Conservation (phyloP, 2,888 invertebrate genomes). For the Ceratothoa steindachneri region DNA sequence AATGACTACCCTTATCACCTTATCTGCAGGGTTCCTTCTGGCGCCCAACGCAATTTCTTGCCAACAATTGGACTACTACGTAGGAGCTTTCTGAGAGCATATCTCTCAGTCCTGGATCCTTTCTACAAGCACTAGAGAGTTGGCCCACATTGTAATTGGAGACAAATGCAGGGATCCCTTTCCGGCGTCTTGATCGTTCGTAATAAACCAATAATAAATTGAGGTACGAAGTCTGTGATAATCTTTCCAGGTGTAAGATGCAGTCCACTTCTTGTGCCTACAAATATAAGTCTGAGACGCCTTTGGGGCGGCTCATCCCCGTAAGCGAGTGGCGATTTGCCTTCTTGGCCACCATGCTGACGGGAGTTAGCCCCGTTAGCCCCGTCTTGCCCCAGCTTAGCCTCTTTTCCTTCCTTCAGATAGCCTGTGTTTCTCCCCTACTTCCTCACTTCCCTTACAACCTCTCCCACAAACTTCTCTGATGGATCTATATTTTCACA, state of each 20-base stretch:
- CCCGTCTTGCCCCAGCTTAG: too few relatives aligned
- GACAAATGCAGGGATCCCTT: too few relatives aligned
- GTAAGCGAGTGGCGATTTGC: too few relatives aligned
- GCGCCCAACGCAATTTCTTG: slow-evolving; percentile 27
- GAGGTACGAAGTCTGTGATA: background rate
- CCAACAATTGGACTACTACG: slow-evolving; percentile 36
- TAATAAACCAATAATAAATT: background rate
- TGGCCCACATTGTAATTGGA: background rate
- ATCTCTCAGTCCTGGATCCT: background rate
- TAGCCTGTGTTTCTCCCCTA: too few relatives aligned
- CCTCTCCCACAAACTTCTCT: too few relatives aligned
- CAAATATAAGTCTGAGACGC: background rate
- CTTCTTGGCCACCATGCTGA: too few relatives aligned
- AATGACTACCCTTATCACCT: background rate
- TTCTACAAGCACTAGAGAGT: background rate
- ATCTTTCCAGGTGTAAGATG: background rate
- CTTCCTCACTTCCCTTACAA: too few relatives aligned
- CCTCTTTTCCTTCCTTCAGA: too few relatives aligned
- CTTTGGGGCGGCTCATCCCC: background rate
- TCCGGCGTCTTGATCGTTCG: background rate
- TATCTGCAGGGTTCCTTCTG: slow-evolving; percentile 41
- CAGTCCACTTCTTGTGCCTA: background rate
- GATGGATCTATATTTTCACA: too few relatives aligned
- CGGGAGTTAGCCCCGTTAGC: too few relatives aligned
- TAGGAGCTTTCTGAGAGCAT: slow-evolving; percentile 8